A percentile compares a stretch with the other conserved stretches of the same genome.
phyloP scores from a whole-genome alignment of 2,113 vertebrate genomes.

The Trachemys scripta region DNA sequence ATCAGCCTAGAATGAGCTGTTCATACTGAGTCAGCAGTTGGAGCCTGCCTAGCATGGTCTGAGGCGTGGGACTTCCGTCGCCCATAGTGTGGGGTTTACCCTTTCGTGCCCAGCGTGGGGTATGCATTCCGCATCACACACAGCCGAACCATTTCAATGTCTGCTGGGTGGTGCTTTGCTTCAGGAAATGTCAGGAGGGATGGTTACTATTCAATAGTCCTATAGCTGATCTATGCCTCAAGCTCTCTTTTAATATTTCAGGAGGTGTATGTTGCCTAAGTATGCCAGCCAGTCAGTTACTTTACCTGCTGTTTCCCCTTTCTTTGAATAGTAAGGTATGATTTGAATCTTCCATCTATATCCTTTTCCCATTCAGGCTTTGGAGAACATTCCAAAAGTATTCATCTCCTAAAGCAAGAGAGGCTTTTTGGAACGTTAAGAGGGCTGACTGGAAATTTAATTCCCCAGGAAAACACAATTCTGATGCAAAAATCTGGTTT shows the following conservation, averaged over 20 bases:
- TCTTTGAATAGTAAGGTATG: background rate
- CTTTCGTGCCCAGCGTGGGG: no score
- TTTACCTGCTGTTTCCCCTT: background rate
- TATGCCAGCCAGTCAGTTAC: background rate
- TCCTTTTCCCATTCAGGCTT: background rate
- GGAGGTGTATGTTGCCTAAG: background rate
- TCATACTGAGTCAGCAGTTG: no score
- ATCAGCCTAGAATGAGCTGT: no score
- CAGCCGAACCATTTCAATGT: background rate
- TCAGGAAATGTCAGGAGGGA: background rate
- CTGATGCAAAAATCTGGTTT: background rate
- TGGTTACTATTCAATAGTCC: background rate
- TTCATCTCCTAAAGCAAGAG: background rate
- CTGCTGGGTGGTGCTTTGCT: background rate
- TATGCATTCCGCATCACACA: no score
- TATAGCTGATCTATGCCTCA: background rate
- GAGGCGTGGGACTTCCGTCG: no score
- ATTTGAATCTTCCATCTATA: background rate
- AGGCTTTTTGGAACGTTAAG: background rate
- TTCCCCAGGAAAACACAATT: background rate
- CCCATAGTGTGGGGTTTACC: no score
- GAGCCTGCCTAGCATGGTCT: no score
- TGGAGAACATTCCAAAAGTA: background rate
- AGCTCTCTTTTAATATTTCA: background rate
- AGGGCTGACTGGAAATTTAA: slow-evolving; percentile 1